These are phyloP conservation scores for Condylura cristata DNA, from an alignment of 2,113 vertebrate species.

Conservation along the genomic window DNA sequence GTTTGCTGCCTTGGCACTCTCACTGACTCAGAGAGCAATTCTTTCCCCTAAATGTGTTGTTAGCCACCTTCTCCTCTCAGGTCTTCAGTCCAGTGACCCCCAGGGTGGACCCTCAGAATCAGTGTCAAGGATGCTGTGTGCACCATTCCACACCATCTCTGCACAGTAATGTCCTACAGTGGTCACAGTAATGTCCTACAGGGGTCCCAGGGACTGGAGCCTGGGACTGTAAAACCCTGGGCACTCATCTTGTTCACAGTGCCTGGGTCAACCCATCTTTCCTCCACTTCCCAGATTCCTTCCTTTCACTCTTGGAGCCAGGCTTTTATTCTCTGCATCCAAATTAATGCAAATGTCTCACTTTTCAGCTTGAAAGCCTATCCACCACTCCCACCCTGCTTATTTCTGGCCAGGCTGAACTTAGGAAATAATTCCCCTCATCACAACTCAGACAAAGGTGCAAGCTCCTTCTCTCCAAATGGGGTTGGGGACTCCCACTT, in stretches of 20 bases:
- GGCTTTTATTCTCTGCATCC: neutral
- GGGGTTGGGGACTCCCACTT: neutral
- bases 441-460: neutral
- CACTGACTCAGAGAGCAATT: neutral
- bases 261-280: neutral
- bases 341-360: neutral
- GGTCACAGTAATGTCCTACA: neutral
- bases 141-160: neutral
- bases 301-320: neutral
- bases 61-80: neutral
- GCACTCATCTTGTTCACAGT: neutral
- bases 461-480: neutral
- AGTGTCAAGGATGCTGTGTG: neutral
- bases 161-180: neutral
- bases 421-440: neutral
- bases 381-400: neutral
- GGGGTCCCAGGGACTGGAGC: neutral
- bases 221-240: neutral
- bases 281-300: neutral
- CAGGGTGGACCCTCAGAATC: neutral
- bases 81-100: neutral
- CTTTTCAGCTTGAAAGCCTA: neutral
- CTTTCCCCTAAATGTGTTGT: neutral
- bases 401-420: neutral
- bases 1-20: neutral